Percentiles rank a stretch among this genome's conserved stretches.
These are phyloP conservation scores for Cantharis rufa DNA, from an alignment of 2,888 invertebrate genomes.

Conservation along the genomic window DNA sequence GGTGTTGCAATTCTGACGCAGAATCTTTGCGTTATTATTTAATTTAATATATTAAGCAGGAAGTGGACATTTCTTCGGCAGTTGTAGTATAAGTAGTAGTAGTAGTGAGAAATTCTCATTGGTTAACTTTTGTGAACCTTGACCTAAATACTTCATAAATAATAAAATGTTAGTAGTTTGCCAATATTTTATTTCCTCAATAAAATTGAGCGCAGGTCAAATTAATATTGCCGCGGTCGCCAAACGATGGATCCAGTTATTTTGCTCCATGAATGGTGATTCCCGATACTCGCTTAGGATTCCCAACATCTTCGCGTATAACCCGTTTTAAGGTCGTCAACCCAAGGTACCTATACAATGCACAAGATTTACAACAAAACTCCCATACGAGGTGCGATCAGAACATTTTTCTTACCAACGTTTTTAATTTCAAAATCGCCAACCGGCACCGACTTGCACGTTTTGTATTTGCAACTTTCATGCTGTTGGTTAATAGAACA, in stretches of 20 bases:
- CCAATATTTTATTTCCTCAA: neutral
- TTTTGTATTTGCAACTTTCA: neutral
- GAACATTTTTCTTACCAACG: neutral
- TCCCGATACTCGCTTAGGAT: neutral
- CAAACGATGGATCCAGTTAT: neutral
- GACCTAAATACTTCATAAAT: neutral
- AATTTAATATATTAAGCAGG: neutral
- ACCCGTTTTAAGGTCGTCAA: neutral
- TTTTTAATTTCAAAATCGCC: neutral
- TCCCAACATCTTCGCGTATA: neutral
- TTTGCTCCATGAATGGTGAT: neutral
- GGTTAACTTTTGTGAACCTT: neutral
- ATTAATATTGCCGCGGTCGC: neutral
- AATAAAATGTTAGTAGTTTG: neutral
- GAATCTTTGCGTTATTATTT: neutral
- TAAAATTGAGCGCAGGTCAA: neutral
- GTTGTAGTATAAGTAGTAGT: neutral
- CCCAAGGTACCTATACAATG: neutral
- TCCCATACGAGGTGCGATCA: neutral
- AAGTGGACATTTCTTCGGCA: neutral
- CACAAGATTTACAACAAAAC: neutral
- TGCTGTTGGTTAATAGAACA: neutral
- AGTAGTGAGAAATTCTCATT: neutral
- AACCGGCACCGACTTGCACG: neutral
- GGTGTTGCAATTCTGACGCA: neutral